phyloP scores from a whole-genome alignment of 2,797 vertebrate genomes.

The Anguilla megastoma region DNA sequence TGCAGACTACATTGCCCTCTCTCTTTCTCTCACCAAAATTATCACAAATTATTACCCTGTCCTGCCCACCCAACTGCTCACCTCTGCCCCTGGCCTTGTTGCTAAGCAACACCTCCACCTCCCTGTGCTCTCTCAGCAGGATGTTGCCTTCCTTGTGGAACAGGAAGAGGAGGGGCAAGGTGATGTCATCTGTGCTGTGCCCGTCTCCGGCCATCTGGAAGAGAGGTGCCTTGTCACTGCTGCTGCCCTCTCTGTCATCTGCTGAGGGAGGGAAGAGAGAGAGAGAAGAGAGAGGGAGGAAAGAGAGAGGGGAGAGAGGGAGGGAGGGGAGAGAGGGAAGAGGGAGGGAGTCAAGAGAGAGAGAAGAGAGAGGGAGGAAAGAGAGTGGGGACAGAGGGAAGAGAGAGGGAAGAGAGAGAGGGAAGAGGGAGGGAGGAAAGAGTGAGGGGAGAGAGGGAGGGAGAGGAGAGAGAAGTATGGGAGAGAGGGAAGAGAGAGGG shows the following conservation, averaged over 20 bases:
- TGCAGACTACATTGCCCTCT: neutral
- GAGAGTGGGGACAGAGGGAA: neutral
- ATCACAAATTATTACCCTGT: neutral
- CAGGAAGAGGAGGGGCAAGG: constrained; percentile 91
- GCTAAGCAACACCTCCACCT: constrained; percentile 94
- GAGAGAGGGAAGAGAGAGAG: too few species aligned
- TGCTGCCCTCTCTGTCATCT: constrained; percentile 99
- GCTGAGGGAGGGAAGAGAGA: constrained; percentile 23
- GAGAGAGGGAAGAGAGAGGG: too few species aligned
- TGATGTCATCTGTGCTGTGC: constrained; percentile 90
- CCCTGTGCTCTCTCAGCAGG: constrained; percentile 86
- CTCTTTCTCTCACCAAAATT: neutral
- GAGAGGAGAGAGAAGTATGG: too few species aligned
- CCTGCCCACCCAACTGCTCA: constrained; percentile 54
- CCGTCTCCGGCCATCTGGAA: constrained; percentile 99
- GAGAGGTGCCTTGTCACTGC: constrained; percentile 95
- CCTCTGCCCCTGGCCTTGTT: constrained; percentile 96
- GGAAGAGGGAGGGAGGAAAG: too few species aligned
- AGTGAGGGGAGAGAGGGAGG: too few species aligned
- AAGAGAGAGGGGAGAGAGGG: neutral
- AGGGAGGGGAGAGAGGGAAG: neutral
- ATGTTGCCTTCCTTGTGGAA: constrained; percentile 98
- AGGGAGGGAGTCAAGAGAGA: too few species aligned
- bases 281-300: neutral
- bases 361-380: neutral